A percentile compares a stretch with the other conserved stretches of the same genome.
Conservation (phyloP, 2,888 invertebrate species). For the Penaeus monodon region DNA sequence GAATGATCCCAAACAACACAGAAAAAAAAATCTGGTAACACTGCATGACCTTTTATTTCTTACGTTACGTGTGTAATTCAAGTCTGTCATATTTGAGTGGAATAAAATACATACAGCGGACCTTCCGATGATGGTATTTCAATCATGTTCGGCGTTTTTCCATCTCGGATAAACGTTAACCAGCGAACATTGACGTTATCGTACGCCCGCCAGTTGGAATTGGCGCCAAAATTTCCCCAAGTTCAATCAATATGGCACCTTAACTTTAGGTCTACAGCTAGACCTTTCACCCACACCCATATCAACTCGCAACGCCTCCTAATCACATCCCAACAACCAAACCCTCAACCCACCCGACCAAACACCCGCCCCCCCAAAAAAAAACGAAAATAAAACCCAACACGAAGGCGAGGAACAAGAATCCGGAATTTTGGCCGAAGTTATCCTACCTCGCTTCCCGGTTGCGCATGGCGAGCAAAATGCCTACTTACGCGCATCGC, state of each 20-base stretch:
- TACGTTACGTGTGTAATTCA: no score
- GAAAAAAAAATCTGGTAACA: no score
- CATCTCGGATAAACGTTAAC: neutral
- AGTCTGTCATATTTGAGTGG: no score
- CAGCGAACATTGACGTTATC: conserved; percentile 2
- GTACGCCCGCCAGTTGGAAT: conserved; percentile 54
- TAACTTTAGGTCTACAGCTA: neutral
- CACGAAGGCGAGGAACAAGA: no score
- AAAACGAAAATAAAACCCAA: no score
- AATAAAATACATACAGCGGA: no score
- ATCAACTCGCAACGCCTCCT: no score
- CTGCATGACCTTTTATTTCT: no score
- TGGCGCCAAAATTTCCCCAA: conserved; percentile 57
- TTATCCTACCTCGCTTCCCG: conserved; percentile 24
- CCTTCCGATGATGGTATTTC: neutral
- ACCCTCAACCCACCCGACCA: no score
- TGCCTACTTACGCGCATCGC: conserved; percentile 49
- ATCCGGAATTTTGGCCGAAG: neutral
- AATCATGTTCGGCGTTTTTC: neutral
- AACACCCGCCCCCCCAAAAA: no score
- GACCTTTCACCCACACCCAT: neutral
- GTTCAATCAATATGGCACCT: conserved; percentile 51
- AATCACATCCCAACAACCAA: no score
- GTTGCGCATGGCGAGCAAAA: conserved; percentile 34
- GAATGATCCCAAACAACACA: no score